Evolutionary conservation across 2,113 vertebrate species (phyloP).

Genomic region (Capreolus pygargus): DNA sequence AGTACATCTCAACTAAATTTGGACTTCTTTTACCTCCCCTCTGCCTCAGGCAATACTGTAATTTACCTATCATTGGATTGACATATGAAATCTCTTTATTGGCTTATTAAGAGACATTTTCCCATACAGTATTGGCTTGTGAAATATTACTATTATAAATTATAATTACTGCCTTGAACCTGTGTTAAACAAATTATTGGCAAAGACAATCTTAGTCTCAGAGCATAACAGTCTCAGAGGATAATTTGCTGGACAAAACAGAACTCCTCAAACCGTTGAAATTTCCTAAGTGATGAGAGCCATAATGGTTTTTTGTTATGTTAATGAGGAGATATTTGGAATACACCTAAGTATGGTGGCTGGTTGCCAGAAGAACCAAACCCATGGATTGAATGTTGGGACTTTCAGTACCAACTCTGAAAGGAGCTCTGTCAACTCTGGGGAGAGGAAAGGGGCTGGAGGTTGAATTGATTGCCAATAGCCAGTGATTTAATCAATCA

Average conservation of each 20-base stretch:
- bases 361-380: neutral
- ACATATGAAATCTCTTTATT: neutral
- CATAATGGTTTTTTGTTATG: neutral
- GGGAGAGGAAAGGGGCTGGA: neutral
- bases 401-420: neutral
- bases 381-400: neutral
- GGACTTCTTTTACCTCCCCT: neutral
- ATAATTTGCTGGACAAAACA: neutral
- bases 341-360: neutral
- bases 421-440: neutral
- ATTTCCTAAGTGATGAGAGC: neutral
- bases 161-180: neutral
- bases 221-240: neutral
- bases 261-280: neutral
- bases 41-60: neutral
- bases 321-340: neutral
- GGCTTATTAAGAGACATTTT: neutral
- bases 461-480: neutral
- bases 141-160: neutral
- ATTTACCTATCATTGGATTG: neutral
- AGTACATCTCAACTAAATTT: neutral
- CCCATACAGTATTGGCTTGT: neutral
- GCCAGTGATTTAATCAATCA: neutral
- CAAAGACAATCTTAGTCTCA: neutral
- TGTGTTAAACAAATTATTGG: neutral